A percentile compares a stretch with the other conserved stretches of the same genome.
These are phyloP conservation scores for Atlantisia rogersi DNA, from an alignment of 2,113 vertebrate species.

Conservation along the genomic window DNA sequence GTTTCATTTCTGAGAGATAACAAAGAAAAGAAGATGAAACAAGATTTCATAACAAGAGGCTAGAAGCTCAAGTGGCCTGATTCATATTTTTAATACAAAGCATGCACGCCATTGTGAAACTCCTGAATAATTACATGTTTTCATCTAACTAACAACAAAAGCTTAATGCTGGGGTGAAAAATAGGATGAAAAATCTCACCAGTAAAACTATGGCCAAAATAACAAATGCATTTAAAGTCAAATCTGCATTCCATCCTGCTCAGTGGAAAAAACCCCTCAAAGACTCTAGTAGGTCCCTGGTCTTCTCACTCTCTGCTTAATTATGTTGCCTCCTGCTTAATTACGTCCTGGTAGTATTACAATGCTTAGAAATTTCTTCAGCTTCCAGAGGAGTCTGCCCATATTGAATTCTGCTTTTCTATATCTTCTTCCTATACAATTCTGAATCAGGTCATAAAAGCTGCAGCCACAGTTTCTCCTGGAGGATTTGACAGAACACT, in stretches of 20 bases:
- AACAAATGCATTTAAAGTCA: background rate
- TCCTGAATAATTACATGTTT: background rate
- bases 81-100: background rate
- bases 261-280: background rate
- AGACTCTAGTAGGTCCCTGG: background rate
- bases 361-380: background rate
- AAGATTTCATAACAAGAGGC: background rate
- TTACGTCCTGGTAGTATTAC: background rate
- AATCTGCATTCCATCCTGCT: background rate
- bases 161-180: background rate
- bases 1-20: conserved; percentile 9
- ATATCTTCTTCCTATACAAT: background rate
- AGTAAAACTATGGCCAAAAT: background rate
- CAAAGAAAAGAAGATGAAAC: background rate
- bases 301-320: background rate
- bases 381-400: background rate
- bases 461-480: background rate
- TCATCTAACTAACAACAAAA: background rate
- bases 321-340: background rate
- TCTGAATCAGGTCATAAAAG: background rate
- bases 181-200: background rate
- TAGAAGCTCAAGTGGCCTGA: background rate
- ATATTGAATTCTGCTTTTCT: background rate
- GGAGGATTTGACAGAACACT: conserved; percentile 8
- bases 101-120: background rate